phyloP scores from a whole-genome alignment of 2,113 vertebrate genomes.

The Callospermophilus lateralis region DNA sequence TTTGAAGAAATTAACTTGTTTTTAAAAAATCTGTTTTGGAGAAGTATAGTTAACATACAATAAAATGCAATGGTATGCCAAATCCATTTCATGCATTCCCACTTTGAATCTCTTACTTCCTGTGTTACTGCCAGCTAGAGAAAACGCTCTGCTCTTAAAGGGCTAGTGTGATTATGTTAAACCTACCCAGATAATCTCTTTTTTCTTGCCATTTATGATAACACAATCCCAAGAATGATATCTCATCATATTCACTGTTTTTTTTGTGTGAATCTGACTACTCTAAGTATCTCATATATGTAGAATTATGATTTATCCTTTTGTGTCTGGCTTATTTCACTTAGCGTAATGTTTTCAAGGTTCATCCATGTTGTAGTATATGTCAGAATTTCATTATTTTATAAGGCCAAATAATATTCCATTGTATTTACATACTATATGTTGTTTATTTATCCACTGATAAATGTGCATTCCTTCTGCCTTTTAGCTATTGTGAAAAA shows the following conservation, averaged over 20 bases:
- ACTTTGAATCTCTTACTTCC: slow-evolving; percentile 13
- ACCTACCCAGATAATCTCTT: neutral
- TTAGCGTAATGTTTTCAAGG: neutral
- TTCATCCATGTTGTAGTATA: neutral
- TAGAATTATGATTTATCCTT: neutral
- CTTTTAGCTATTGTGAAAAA: neutral
- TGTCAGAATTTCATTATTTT: neutral
- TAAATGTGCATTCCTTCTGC: neutral
- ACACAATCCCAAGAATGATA: neutral
- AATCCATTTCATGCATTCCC: neutral
- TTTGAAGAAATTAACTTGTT: neutral
- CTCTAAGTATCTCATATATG: too few species aligned
- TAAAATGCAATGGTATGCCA: neutral
- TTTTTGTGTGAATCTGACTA: neutral
- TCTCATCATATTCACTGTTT: neutral
- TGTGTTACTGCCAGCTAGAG: neutral
- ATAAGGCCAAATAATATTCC: neutral
- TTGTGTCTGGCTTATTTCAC: neutral
- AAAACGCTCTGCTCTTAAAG: neutral
- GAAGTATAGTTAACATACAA: neutral
- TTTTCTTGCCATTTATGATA: neutral
- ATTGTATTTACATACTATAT: too few species aligned
- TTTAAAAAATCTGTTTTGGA: neutral
- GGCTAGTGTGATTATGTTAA: neutral
- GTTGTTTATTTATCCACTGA: neutral